These are phyloP conservation scores for Emmelina monodactyla DNA, from an alignment of 2,888 invertebrate genomes.

Conservation along the genomic window DNA sequence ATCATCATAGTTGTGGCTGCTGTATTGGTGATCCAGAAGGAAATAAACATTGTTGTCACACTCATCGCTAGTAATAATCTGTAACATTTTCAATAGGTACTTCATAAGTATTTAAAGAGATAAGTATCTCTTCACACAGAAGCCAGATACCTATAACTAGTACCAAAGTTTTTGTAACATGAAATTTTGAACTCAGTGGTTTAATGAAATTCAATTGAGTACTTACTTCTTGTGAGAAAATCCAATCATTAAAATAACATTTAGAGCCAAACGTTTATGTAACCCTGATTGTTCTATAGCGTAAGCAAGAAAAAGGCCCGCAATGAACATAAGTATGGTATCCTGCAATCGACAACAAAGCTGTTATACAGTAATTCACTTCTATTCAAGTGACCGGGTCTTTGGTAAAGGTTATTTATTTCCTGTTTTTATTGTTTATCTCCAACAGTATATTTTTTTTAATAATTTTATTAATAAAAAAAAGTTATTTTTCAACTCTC, in stretches of 20 bases:
- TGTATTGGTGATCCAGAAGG: conserved; percentile 96
- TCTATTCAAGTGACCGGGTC: too few relatives aligned
- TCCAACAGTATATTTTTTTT: too few relatives aligned
- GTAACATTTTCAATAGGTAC: too few relatives aligned
- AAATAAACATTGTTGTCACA: conserved; percentile 85
- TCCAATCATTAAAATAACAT: conserved; percentile 36
- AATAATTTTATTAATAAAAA: too few relatives aligned
- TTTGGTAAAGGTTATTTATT: too few relatives aligned
- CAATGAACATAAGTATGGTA: conserved; percentile 36
- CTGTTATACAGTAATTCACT: too few relatives aligned
- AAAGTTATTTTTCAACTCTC: too few relatives aligned
- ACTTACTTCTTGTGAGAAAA: conserved; percentile 43
- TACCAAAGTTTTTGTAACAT: not conserved
- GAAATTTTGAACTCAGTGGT: not conserved
- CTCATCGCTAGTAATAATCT: conserved; percentile 82
- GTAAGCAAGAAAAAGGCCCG: conserved; percentile 40
- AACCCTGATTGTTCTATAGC: conserved; percentile 49
- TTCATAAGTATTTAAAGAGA: too few relatives aligned
- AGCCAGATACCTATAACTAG: not conserved
- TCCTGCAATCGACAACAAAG: too few relatives aligned
- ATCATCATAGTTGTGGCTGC: conserved; percentile 93
- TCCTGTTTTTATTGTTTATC: too few relatives aligned
- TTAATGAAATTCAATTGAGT: not conserved
- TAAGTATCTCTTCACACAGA: not conserved
- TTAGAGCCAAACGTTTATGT: conserved; percentile 40